Base-by-base conservation (phyloP, 1,140 invertebrate species). In the Orussus abietinus region DNA sequence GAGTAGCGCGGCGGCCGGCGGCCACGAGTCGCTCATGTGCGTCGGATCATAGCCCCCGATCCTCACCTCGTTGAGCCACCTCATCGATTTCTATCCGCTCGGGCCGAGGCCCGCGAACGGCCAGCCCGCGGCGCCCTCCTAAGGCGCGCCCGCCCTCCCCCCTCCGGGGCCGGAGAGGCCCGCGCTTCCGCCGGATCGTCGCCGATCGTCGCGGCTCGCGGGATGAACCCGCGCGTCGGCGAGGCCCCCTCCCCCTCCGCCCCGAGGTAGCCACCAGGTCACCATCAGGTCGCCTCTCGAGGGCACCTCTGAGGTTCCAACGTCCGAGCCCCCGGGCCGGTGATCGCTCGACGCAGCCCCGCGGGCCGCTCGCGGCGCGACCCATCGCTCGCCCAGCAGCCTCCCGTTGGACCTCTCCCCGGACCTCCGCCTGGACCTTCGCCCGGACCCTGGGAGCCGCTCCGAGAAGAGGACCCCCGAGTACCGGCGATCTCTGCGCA, bases 31-130 rank as follows among this genome's bases (percentile, higher is more conserved):
- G 45, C 47, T 72, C 2, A 73, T 72, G 69, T 72, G 70, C 55
- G 69, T 70, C 12, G 70, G 70, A 34, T 70, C 70, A 73, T 73
- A 73, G 70, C 70, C 69, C 51, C 57, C 58, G 39, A 69, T 64
- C 47, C 56, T 68, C 37, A 64, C 66, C 28, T 66, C 62, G 56
- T 55, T 69, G 56, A 68, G 65, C 55, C 68, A 70, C 45, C 61
- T 70, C 59, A 69, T 70, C 56, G 66, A 70, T 56, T 69, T 68
- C 37, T 66, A 68, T 48, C 66, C 66, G 28, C 26, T 66, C 13
- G 59, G 53, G 47, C 50, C 55, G 6, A n/a, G n/a, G n/a, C n/a
- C n/a, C n/a, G n/a, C n/a, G n/a, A n/a, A n/a, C n/a, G n/a, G n/a
- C n/a, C n/a, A n/a, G n/a, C n/a, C n/a, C n/a, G n/a, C n/a, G n/a